Conservation (phyloP, 1,140 invertebrate genomes). For the Lucilia cuprina region DNA sequence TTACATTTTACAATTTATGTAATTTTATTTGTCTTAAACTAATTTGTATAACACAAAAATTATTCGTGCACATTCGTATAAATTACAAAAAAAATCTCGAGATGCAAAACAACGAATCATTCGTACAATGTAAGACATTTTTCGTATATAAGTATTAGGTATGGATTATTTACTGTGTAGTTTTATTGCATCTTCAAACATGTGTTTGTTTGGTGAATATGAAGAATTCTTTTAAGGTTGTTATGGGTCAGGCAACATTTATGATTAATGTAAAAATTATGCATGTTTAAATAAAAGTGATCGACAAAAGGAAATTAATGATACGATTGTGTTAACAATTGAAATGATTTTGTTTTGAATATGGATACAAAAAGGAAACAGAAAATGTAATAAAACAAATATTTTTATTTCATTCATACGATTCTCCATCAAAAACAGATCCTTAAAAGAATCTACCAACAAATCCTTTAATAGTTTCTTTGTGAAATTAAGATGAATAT, state of each 20-base stretch:
- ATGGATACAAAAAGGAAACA: not conserved
- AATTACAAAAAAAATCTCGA: too few species aligned
- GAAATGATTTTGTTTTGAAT: constrained; percentile 32
- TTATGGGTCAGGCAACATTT: not conserved
- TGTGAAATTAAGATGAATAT: not conserved
- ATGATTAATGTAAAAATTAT: constrained; percentile 23
- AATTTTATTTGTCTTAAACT: too few species aligned
- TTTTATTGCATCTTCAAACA: not conserved
- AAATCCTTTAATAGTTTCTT: not conserved
- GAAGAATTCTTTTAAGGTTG: not conserved
- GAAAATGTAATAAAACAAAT: constrained; percentile 1
- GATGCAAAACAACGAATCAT: too few species aligned
- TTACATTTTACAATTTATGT: too few species aligned
- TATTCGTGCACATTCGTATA: too few species aligned
- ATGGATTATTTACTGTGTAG: too few species aligned
- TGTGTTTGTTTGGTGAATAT: not conserved
- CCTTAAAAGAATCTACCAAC: too few species aligned
- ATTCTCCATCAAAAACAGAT: too few species aligned
- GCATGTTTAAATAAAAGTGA: not conserved
- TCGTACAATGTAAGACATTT: too few species aligned
- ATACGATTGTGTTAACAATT: constrained; percentile 21
- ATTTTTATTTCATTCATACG: not conserved
- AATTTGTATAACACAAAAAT: too few species aligned
- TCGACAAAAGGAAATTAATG: constrained; percentile 31
- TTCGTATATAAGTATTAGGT: too few species aligned